Percentiles rank a stretch among this genome's conserved stretches.
These are phyloP conservation scores for Tryphoninae sp. DNA, from an alignment of 2,888 invertebrate species.

Conservation along the genomic window DNA sequence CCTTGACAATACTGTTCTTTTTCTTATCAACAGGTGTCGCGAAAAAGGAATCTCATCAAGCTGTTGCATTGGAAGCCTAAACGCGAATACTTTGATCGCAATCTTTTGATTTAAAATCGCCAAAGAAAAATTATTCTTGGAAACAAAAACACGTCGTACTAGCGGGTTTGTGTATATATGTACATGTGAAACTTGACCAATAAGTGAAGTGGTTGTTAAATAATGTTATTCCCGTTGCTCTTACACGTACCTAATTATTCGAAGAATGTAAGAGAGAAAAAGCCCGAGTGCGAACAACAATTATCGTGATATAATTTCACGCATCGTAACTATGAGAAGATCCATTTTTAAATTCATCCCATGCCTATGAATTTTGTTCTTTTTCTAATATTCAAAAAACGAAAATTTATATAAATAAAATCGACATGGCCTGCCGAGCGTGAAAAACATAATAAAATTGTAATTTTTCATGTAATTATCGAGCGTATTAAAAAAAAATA, in stretches of 20 bases:
- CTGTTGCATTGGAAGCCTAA: slow-evolving; percentile 82
- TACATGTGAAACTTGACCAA: slow-evolving; percentile 68
- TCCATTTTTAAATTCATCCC: neutral
- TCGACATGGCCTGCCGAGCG: neutral
- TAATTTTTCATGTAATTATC: slow-evolving; percentile 29
- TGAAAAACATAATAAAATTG: slow-evolving; percentile 10
- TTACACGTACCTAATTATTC: neutral
- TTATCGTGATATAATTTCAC: neutral
- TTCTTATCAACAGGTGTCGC: slow-evolving; percentile 65
- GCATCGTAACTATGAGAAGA: slow-evolving; percentile 1
- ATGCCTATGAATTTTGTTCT: neutral
- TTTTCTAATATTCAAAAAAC: slow-evolving; percentile 42
- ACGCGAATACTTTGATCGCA: slow-evolving; percentile 45
- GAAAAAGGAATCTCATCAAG: slow-evolving; percentile 78
- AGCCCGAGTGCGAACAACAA: neutral
- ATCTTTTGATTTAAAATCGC: slow-evolving; percentile 43
- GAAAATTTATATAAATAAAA: neutral
- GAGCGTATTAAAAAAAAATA: slow-evolving; percentile 21
- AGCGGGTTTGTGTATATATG: slow-evolving; percentile 74
- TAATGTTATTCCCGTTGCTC: slow-evolving; percentile 34
- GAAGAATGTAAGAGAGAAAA: slow-evolving; percentile 15
- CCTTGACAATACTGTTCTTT: neutral
- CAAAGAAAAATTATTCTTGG: slow-evolving; percentile 5
- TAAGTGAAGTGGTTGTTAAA: slow-evolving; percentile 13
- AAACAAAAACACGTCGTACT: slow-evolving; percentile 50